Conservation (phyloP, 1,140 invertebrate genomes). For the Orchestia grillus region DNA sequence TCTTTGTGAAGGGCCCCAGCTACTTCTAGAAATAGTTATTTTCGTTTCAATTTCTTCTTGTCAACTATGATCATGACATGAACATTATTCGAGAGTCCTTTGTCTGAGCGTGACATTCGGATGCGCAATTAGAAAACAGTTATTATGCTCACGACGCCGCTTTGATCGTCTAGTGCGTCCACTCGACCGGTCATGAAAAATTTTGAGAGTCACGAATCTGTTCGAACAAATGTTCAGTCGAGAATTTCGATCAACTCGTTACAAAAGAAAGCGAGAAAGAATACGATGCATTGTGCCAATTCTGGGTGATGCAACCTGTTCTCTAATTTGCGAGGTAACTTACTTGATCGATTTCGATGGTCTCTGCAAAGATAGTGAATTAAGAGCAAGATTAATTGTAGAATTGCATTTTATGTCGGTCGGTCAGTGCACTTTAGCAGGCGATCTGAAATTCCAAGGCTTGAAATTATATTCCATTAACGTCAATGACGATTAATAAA, state of each 20-base stretch:
- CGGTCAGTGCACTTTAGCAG: too few species aligned
- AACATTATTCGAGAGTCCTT: not conserved
- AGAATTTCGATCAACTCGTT: not conserved
- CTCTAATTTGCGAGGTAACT: not conserved
- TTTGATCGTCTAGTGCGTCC: not conserved
- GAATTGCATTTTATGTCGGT: not conserved
- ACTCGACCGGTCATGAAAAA: not conserved
- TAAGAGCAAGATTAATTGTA: too few species aligned
- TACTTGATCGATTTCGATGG: not conserved
- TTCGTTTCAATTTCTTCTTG: not conserved
- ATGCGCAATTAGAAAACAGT: slow-evolving; percentile 1
- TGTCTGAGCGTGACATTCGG: not conserved
- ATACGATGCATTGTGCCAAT: not conserved
- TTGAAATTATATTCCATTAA: not conserved
- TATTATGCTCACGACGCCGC: not conserved
- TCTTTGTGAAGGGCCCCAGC: not conserved
- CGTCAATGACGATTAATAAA: not conserved
- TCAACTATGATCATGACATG: not conserved
- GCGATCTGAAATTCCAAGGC: too few species aligned
- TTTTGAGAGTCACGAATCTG: not conserved
- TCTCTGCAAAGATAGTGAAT: not conserved
- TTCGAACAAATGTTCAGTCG: not conserved
- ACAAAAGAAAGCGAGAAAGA: not conserved
- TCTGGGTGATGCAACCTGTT: not conserved
- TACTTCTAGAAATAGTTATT: not conserved